Evolutionary conservation across 2,888 invertebrate species (phyloP), one percentile per base, ranked within the genome.

Genomic region (Halocaridina rubra): DNA sequence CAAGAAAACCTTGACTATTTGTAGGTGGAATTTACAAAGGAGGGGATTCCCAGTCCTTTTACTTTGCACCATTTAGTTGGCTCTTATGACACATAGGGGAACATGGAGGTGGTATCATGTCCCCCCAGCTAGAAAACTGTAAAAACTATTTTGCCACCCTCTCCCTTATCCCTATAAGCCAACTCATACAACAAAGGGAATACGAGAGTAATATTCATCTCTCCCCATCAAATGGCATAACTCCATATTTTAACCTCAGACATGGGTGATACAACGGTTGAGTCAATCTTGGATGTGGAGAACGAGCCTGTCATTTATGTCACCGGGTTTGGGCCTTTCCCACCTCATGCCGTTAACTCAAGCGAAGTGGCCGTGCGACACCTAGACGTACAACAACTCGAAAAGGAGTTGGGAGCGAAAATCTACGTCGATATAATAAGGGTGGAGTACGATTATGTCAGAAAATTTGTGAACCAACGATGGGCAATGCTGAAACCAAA

Each of bases 271-370:
- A 33, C 78, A 64, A 30, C n/a, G n/a, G n/a, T n/a, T n/a, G n/a
- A n/a, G n/a, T n/a, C n/a, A n/a, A n/a, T n/a, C n/a, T n/a, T n/a
- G n/a, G 2, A 24, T n/a, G n/a, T 16, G 32, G 72, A 59, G 22
- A 29, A 46, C 19, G 29, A 32, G 32, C 85, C 85, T 5, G 72
- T 87, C 53, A 80, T 87, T 72, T 87, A 79, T 32, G 92, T 95
- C 16, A 94, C 94, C 87, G 96, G 96, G 5, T 97, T 97, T 91
- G 96, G 96, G 0, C 96, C 96, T 0, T 97, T 96, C 91, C 90
- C 92, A 7, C 91, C 91, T 57, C 94, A 96, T 90, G 91, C 91
- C 29, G 91, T 95, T 10, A 97, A 97, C 90, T 94, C 96, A 0
- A 96, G 96, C 90, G 96, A 96, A 96, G 94, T 95, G 90, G 94